Evolutionary conservation across 1,140 invertebrate species (phyloP), one percentile per base, ranked within the genome.

Genomic region (Acromyrmex heyeri): DNA sequence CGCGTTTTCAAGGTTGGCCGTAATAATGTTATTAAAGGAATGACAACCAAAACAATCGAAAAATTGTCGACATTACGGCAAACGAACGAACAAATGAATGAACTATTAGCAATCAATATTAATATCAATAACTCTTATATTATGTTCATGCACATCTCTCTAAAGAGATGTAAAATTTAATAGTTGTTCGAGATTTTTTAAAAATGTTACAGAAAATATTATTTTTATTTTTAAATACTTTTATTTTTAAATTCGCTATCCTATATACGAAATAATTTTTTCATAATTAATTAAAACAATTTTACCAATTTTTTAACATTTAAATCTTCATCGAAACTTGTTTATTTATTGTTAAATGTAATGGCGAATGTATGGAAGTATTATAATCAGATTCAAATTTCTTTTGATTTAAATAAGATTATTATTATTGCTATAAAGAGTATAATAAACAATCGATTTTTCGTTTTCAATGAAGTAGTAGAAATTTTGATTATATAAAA

Each of bases 1-100:
- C 70, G 62, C 48, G 87, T 90, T 44, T 90, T 70, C 76, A 87
- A 53, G 57, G 16, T 59, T 24, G 64, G 3, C 53, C 44, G 21
- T 78, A 82, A 87, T 87, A 70, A 82, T 78, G 53, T 87, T 89
- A 90, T 90, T 89, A 87, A 90, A 89, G 59, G 38, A 89, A 86
- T 72, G 57, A n/a, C 34, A 57, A 85, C 57, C 21, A 34, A 30
- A 57, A 57, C 16, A 21, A 65, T 65, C 65, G 53, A 27, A 48
- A 55, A 14, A 79, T 0, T 14, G 44, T 79, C 16, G n/a, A 21
- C 7, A 10, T 79, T 79, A 34, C 2, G 30, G 30, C n/a, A 38
- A 30, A 24, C 10, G 69, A 72, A 50, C 16, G n/a, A 67, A 69
- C 16, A n/a, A 44, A 34, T 14, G 44, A 78, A 65, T 14, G 30